A percentile compares a stretch with the other conserved stretches of the same genome.
phyloP scores from a whole-genome alignment of 92 coral and sea anemone genomes.

The Ricordea florida region DNA sequence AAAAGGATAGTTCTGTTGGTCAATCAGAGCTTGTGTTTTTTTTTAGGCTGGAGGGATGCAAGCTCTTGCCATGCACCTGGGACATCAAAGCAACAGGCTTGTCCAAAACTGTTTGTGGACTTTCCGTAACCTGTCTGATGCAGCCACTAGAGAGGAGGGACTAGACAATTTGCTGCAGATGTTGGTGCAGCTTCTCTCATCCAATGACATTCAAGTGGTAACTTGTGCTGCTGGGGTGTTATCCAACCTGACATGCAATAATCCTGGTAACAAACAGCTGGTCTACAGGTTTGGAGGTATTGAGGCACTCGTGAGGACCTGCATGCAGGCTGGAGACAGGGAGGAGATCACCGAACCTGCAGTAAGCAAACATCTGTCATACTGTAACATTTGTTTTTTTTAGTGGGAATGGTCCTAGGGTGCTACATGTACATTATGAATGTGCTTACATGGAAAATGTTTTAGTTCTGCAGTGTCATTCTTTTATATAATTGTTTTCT shows the following conservation, averaged over 20 bases:
- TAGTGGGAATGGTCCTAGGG: too few species aligned
- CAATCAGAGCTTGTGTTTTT: too few species aligned
- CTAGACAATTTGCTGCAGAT: conserved; percentile 94
- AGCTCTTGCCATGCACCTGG: conserved; percentile 97
- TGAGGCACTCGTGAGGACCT: conserved; percentile 96
- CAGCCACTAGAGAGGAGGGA: conserved; percentile 95
- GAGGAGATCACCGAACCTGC: conserved; percentile 99
- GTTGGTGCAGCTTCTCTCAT: conserved; percentile 95
- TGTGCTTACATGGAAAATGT: too few species aligned
- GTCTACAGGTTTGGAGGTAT: conserved; percentile 98
- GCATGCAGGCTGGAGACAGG: conserved; percentile 98
- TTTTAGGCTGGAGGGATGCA: conserved; percentile 99
- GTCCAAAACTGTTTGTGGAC: conserved; percentile 99
- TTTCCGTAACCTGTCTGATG: conserved; percentile 94
- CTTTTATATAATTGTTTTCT: too few species aligned
- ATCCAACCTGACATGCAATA: conserved; percentile 96
- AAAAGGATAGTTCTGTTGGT: not conserved
- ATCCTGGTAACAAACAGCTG: conserved; percentile 91
- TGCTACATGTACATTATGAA: too few species aligned
- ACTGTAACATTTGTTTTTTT: not conserved
- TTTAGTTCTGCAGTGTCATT: too few species aligned
- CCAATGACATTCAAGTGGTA: conserved; percentile 97
- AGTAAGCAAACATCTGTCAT: too few species aligned
- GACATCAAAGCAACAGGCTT: conserved; percentile 95
- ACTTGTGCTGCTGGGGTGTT: conserved; percentile 98